phyloP scores from a whole-genome alignment of 2,113 vertebrate genomes.

The Bambusicola thoracicus region DNA sequence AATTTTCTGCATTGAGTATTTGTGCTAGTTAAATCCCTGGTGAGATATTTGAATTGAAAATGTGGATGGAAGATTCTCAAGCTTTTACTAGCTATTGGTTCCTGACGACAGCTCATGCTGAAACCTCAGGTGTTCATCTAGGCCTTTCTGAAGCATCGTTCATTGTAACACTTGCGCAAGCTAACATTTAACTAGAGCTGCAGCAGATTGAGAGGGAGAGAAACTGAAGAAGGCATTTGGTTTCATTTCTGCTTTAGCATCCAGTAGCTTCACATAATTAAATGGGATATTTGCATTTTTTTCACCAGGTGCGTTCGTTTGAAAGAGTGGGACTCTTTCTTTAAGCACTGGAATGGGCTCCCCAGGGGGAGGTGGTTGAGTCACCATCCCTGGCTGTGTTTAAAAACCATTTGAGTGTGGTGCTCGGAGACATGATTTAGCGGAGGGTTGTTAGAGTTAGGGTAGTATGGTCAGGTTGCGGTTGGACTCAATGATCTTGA shows the following conservation, averaged over 20 bases:
- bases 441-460: no score
- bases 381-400: no score
- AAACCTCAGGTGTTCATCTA: background rate
- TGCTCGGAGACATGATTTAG: no score
- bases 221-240: background rate
- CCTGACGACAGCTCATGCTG: background rate
- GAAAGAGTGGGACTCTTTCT: background rate
- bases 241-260: background rate
- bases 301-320: background rate
- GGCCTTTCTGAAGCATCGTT: background rate
- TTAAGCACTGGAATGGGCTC: no score
- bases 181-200: background rate
- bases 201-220: background rate
- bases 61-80: constrained; percentile 1
- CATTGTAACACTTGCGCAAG: background rate
- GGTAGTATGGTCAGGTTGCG: no score
- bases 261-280: background rate
- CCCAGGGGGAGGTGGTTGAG: no score
- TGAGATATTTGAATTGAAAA: constrained; percentile 8
- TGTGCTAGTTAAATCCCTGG: background rate
- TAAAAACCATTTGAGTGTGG: no score
- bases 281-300: background rate
- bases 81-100: background rate
- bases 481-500: no score
- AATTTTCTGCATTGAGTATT: constrained; percentile 10